phyloP scores from a whole-genome alignment of 1,140 invertebrate genomes.

The Papilio polytes region DNA sequence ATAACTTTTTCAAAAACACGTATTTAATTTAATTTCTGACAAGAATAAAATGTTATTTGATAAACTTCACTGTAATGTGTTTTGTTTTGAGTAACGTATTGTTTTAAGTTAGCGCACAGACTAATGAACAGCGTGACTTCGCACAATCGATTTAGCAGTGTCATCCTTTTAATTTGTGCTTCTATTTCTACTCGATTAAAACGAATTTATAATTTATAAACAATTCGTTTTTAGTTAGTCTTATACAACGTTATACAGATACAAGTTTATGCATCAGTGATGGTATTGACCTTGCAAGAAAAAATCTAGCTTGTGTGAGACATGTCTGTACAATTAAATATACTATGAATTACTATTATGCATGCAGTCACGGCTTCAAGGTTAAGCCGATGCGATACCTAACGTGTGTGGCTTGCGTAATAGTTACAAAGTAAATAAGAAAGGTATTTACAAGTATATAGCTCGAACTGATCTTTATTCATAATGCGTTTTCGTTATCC shows the following conservation, averaged over 20 bases:
- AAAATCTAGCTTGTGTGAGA: too few species aligned
- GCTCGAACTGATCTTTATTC: not conserved
- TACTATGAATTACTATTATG: too few species aligned
- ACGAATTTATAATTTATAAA: not conserved
- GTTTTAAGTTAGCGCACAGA: conserved; percentile 13
- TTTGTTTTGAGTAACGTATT: conserved; percentile 8
- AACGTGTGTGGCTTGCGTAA: not conserved
- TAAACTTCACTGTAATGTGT: conserved; percentile 13
- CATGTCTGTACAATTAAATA: too few species aligned
- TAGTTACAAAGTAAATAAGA: not conserved
- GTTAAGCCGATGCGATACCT: not conserved
- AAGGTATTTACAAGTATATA: not conserved
- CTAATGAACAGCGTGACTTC: conserved; percentile 1
- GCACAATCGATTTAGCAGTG: conserved; percentile 13
- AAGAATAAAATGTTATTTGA: not conserved
- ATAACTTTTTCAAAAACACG: too few species aligned
- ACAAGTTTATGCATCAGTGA: not conserved
- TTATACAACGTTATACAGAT: not conserved
- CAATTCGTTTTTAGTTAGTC: not conserved
- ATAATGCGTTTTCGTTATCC: conserved; percentile 25
- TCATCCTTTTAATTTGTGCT: conserved; percentile 26
- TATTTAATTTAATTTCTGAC: too few species aligned
- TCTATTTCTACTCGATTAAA: not conserved
- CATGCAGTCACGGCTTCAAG: not conserved
- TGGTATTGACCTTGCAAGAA: too few species aligned